phyloP scores from a whole-genome alignment of 2,888 invertebrate species.

The Campoplex nolae region DNA sequence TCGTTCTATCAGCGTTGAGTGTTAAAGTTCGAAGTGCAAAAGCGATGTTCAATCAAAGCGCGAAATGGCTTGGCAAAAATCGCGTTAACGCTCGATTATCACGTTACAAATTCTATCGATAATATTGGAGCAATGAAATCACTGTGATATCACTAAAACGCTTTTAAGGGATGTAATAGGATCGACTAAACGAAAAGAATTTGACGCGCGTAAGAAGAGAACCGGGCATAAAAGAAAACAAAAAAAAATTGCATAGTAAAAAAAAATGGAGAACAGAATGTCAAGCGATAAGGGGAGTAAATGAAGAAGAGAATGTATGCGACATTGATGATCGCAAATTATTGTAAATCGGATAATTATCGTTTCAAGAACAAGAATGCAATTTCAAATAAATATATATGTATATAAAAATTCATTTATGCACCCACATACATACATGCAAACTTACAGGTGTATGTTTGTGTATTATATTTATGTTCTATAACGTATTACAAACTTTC shows the following conservation, averaged over 20 bases:
- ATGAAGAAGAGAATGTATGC: constrained; percentile 73
- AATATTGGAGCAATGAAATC: constrained; percentile 84
- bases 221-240: constrained; percentile 20
- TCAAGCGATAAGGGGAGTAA: constrained; percentile 20
- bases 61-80: constrained; percentile 52
- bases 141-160: constrained; percentile 84
- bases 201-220: constrained; percentile 14
- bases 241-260: constrained; percentile 58
- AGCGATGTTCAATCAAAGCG: constrained; percentile 15
- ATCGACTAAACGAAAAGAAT: constrained; percentile 72
- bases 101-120: constrained; percentile 80
- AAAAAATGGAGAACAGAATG: constrained; percentile 24
- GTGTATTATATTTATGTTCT: constrained; percentile 72
- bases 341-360: constrained; percentile 76
- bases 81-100: constrained; percentile 49
- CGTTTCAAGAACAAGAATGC: constrained; percentile 53
- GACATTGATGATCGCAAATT: constrained; percentile 79
- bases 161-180: constrained; percentile 82
- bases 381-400: constrained; percentile 62
- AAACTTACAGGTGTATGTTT: constrained; percentile 57
- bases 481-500: constrained; percentile 73
- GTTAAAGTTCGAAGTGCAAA: constrained; percentile 13
- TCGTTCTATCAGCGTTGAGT: neutral
- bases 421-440: constrained; percentile 38
- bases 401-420: constrained; percentile 64